Base-by-base conservation (phyloP, 2,113 vertebrate genomes). In the Hemiscyllium ocellatum region DNA sequence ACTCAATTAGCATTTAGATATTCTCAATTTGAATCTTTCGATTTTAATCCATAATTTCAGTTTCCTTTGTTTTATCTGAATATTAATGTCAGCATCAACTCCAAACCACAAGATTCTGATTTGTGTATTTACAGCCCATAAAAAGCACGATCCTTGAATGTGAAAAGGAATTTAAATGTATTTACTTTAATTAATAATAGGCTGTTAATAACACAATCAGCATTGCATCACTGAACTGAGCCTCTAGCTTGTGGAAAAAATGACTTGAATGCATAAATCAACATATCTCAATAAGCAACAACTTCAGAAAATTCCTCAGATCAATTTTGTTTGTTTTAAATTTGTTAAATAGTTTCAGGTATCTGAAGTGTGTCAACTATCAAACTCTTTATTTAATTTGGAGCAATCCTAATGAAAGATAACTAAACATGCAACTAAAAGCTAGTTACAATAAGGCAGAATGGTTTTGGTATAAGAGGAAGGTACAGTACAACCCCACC, bases 401-500 rank as follows among this genome's bases (percentile, higher is more conserved):
- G 94, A 95, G 50, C 69, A 94, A 94, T 94, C 37, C 37, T 69
- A 70, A 42, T 94, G 91, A 47, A 69, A 3, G n/a, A 24, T 12
- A 95, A 95, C 66, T 95, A 72, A 95, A 95, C 68, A 95, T 76
- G 94, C 94, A 72, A 42, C 1, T 33, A 50, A 33, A 72, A 72
- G 94, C 69, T 69, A 72, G 69, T 72, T 70, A 26, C 24, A 72
- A 72, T 52, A 42, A 94, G 65, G 8, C 20, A 94, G 65, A 72
- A 50, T 50, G 68, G 22, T 72, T 50, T 42, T 95, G 47, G 72
- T 52, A 72, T 72, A 72, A 37, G n/a, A 93, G 26, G 42, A 42
- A 70, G 33, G 87, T 29, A 72, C 94, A 94, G 66, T 95, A 33
- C 94, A 95, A 24, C n/a, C n/a, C 69, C 94, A 95, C 94, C 70